Evolutionary conservation across 2,113 vertebrate genomes (phyloP), one percentile per base, ranked within the genome.

Genomic region (Paradisaea rubra): DNA sequence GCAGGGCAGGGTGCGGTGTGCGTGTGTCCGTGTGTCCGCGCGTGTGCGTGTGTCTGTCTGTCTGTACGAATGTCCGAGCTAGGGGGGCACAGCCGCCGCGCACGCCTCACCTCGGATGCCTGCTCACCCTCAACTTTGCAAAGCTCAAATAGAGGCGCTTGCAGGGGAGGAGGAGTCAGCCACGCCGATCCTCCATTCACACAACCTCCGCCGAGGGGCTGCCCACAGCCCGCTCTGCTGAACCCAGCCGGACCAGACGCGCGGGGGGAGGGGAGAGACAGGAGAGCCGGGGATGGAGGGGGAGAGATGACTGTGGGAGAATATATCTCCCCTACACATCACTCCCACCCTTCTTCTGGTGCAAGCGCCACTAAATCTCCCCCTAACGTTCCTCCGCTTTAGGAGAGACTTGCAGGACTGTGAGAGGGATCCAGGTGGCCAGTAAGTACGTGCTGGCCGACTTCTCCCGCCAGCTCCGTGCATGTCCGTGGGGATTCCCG

Each of bases 71-170:
- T 5, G 94, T 87, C 91, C 81, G 90, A n/a, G 85, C 74, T 68
- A 9, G 71, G 85, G 82, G 88, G 89, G 64, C 83, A 97, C 94
- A 95, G 96, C 92, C 97, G 97, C 96, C 98, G 97, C 97, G 94
- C 97, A 98, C 98, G 98, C 97, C 98, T 97, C 96, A 97, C 97
- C 97, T 98, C 97, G 88, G 98, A 91, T 61, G 91, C 98, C 97
- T 98, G 98, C 97, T 97, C 97, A 85, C 97, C 96, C 98, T 97
- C 97, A 86, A 97, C 96, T 98, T 97, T 97, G 97, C 97, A 97
- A 98, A 97, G 97, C 98, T 99, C 98, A 98, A 99, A 98, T 99
- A 99, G 97, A 97, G 97, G 96, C 97, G 97, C 97, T 96, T 57
- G 91, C 84, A 94, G 69, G 91, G 90, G 95, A 97, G 97, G 98